Evolutionary conservation across 2,888 invertebrate species (phyloP).

Genomic region (Stenolophus ochropezus): DNA sequence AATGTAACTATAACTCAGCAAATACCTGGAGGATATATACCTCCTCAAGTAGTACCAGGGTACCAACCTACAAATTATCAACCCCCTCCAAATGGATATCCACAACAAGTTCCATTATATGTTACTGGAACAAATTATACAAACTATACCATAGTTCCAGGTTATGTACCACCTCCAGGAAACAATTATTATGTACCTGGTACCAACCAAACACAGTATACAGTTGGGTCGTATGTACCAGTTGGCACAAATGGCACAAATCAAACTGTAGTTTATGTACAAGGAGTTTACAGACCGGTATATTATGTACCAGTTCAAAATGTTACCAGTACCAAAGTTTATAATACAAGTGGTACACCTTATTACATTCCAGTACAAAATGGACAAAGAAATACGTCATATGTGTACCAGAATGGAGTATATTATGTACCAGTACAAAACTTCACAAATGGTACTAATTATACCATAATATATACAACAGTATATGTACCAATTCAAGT

Average conservation of each 20-base stretch:
- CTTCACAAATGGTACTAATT: not conserved
- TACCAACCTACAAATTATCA: not conserved
- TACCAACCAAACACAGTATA: not conserved
- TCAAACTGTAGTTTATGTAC: not conserved
- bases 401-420: not conserved
- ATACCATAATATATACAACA: not conserved
- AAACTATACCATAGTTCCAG: not conserved
- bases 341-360: not conserved
- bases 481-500: conserved; percentile 9
- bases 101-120: not conserved
- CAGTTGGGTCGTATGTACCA: not conserved
- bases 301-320: conserved; percentile 9
- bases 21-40: conserved; percentile 20
- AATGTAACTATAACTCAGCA: not conserved
- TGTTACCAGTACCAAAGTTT: not conserved
- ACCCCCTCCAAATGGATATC: not conserved
- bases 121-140: not conserved
- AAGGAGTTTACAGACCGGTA: not conserved
- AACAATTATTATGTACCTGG: conserved; percentile 30
- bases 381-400: not conserved
- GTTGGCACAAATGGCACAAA: not conserved
- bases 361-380: conserved; percentile 3
- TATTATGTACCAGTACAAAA: not conserved
- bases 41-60: not conserved
- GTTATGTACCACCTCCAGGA: not conserved